Base-by-base conservation (phyloP, 2,797 vertebrate genomes). In the Melanogrammus aeglefinus region DNA sequence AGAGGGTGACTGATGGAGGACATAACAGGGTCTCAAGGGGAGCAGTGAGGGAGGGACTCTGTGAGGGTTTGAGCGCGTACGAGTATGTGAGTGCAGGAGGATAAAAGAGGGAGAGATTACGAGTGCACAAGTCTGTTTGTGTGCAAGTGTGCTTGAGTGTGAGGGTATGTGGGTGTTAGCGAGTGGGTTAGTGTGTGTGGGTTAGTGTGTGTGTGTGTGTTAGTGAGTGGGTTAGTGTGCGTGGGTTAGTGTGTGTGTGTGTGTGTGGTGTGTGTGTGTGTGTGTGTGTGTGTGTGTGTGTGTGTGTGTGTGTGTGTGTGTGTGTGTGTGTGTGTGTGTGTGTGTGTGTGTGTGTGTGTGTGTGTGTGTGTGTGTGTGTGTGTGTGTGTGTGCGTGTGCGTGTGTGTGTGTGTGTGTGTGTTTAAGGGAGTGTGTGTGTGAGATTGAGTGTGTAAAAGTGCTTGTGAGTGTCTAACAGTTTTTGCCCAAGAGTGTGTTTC, bases 341-440 rank as follows among this genome's bases (percentile, higher is more conserved):
- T 8, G 51, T 63, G 51, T 7, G 51, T 0, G 51, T 63, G 4
- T 0, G 51, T 63, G 51, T 63, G 51, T 63, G 51, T n/a, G 51
- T 16, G 51, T 57, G 51, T 76, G 5, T 78, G 57, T 8, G 80
- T 9, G 77, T 27, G 8, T 75, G 78, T 44, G 66, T 74, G 72
- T 47, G 57, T 4, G 12, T 80, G 73, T 27, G 44, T 18, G 44
- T 47, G 44, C 0, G 44, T 18, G 44, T 47, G 14, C 2, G 44
- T 47, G 44, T 47, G 13, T 16, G 47, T 21, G 47, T 51, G 47
- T 51, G 47, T 51, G 47, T 51, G 41, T 12, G 39, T 1, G 31
- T 3, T 4, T 33, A 33, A 33, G 31, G 31, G 31, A 18, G 16
- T 51, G 47, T 51, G 13, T 16, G 47, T 51, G 47, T 51, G 47